Evolutionary conservation across 2,888 invertebrate species (phyloP).

Genomic region (Fabriciana adippe): DNA sequence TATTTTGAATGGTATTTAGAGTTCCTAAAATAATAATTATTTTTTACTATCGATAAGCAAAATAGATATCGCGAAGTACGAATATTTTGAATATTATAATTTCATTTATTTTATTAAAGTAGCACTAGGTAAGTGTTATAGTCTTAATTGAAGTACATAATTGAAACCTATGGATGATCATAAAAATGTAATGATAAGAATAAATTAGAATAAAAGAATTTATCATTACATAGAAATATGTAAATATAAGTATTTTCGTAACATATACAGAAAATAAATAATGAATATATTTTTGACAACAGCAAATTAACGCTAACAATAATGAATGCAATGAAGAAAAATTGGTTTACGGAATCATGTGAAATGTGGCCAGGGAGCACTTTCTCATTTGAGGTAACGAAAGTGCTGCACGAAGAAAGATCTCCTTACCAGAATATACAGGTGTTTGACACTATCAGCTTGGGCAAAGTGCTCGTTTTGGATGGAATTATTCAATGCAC

Average conservation of each 20-base stretch:
- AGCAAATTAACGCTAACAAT: constrained; percentile 24
- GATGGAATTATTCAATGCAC: constrained; percentile 99
- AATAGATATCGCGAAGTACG: too few species aligned
- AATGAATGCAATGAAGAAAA: constrained; percentile 88
- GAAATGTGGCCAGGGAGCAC: constrained; percentile 95
- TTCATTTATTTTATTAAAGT: too few species aligned
- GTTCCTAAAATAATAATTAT: not conserved
- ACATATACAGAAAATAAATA: too few species aligned
- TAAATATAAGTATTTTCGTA: too few species aligned
- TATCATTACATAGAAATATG: too few species aligned
- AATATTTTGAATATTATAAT: too few species aligned
- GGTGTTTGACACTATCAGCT: constrained; percentile 89
- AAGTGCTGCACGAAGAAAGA: constrained; percentile 89
- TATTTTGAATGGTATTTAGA: not conserved
- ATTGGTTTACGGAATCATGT: constrained; percentile 97
- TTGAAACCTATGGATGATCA: too few species aligned
- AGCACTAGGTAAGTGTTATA: too few species aligned
- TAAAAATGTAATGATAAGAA: too few species aligned
- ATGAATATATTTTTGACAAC: not conserved
- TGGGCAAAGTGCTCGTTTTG: constrained; percentile 93
- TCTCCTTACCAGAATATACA: constrained; percentile 93
- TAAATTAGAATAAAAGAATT: too few species aligned
- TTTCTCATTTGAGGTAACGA: constrained; percentile 91
- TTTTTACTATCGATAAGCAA: too few species aligned
- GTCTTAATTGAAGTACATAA: too few species aligned